Conservation (phyloP, 2,797 vertebrate genomes). For the Tragopan temminckii region DNA sequence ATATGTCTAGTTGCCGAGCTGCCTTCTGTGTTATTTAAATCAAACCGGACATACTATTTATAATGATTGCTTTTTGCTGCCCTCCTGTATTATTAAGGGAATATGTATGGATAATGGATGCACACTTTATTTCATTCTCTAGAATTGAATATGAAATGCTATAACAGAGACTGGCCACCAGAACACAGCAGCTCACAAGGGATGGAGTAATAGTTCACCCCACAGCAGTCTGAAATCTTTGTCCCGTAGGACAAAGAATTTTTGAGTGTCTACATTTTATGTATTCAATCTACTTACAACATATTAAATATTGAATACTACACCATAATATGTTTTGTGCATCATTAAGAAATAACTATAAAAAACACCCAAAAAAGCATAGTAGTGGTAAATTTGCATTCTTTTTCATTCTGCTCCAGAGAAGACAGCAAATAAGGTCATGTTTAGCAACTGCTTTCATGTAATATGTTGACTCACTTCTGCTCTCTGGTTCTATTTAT, state of each 20-base stretch:
- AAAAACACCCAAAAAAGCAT: not conserved
- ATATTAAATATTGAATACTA: not conserved
- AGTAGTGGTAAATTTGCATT: not conserved
- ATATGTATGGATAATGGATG: not conserved
- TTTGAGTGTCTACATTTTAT: not conserved
- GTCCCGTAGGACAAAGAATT: not conserved
- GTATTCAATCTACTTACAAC: slow-evolving; percentile 5
- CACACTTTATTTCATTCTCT: not conserved
- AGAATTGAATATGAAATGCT: not conserved
- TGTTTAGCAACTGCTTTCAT: not conserved
- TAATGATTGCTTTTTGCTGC: not conserved
- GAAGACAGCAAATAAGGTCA: not conserved
- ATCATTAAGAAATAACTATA: not conserved
- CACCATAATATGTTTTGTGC: not conserved
- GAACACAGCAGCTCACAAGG: not conserved
- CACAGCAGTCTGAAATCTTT: not conserved
- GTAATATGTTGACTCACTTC: not conserved
- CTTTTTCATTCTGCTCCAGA: not conserved
- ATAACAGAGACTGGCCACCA: not conserved
- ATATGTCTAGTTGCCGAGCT: not conserved
- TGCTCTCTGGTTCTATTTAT: not conserved
- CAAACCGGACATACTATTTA: not conserved
- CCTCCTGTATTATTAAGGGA: not conserved
- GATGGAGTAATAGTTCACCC: not conserved
- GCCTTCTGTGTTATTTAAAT: not conserved